Evolutionary conservation across 2,797 vertebrate species (phyloP).

Genomic region (Halcyon chelicuti): DNA sequence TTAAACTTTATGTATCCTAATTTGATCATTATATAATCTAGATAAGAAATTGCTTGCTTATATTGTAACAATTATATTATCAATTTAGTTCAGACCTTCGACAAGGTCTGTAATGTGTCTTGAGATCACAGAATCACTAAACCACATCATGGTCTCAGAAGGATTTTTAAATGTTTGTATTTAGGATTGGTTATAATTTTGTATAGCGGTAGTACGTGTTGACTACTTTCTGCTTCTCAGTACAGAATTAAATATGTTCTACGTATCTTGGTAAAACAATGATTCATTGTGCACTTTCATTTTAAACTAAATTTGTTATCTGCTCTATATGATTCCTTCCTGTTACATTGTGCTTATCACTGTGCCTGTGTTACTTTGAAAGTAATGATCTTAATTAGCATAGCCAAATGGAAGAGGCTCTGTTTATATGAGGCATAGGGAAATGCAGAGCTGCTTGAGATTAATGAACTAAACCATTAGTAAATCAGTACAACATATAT

Average conservation of each 20-base stretch:
- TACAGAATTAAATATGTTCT: neutral
- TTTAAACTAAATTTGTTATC: neutral
- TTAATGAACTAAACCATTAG: neutral
- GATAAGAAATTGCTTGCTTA: neutral
- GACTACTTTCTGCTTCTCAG: neutral
- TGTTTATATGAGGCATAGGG: neutral
- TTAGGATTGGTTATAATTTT: neutral
- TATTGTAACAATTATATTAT: neutral
- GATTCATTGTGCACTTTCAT: neutral
- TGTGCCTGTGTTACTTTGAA: neutral
- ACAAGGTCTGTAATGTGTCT: neutral
- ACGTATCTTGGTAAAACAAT: neutral
- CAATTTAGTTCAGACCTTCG: neutral
- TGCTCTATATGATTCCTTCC: neutral
- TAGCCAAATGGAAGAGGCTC: neutral
- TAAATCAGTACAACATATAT: neutral
- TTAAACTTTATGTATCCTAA: neutral
- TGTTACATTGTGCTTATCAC: neutral
- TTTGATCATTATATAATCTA: neutral
- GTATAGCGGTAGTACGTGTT: neutral
- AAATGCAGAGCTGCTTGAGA: constrained; percentile 13
- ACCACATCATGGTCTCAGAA: neutral
- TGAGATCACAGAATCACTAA: neutral
- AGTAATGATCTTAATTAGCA: constrained; percentile 16
- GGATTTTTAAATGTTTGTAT: neutral